Conservation (phyloP, 1,140 invertebrate species). For the Amyelois transitella region DNA sequence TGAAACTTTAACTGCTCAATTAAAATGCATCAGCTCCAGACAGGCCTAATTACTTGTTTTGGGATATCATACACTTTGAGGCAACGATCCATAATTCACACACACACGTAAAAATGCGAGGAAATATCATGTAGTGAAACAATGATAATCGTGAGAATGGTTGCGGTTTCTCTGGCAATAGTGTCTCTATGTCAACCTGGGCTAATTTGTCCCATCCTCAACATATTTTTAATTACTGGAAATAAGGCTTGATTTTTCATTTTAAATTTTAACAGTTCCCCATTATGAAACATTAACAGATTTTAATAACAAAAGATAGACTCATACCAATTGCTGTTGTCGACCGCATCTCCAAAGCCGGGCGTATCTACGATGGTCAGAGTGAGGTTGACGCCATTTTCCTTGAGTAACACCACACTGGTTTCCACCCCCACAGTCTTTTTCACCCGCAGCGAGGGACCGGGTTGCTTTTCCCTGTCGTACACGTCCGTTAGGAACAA, state of each 20-base stretch:
- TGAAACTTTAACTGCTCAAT: not conserved
- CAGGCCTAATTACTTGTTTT: not conserved
- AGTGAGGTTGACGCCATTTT: conserved; percentile 94
- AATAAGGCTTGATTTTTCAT: too few species aligned
- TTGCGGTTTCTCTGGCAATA: not conserved
- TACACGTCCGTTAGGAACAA: conserved; percentile 99
- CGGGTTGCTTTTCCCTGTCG: conserved; percentile 89
- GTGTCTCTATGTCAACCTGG: not conserved
- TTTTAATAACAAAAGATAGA: not conserved
- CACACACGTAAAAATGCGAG: not conserved
- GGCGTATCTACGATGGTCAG: conserved; percentile 97
- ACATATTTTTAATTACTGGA: too few species aligned
- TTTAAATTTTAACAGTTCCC: too few species aligned
- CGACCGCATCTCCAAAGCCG: conserved; percentile 98
- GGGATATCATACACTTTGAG: not conserved
- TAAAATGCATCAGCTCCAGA: not conserved
- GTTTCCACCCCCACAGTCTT: conserved; percentile 96
- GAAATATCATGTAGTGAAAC: not conserved
- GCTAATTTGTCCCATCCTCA: too few species aligned
- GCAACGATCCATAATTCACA: too few species aligned
- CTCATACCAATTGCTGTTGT: conserved; percentile 93
- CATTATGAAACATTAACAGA: too few species aligned
- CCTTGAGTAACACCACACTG: conserved; percentile 92
- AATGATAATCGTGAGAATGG: not conserved
- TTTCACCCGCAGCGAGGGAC: conserved; percentile 91